These are phyloP conservation scores for Myopa testacea DNA, from an alignment of 2,888 invertebrate species.

Conservation along the genomic window DNA sequence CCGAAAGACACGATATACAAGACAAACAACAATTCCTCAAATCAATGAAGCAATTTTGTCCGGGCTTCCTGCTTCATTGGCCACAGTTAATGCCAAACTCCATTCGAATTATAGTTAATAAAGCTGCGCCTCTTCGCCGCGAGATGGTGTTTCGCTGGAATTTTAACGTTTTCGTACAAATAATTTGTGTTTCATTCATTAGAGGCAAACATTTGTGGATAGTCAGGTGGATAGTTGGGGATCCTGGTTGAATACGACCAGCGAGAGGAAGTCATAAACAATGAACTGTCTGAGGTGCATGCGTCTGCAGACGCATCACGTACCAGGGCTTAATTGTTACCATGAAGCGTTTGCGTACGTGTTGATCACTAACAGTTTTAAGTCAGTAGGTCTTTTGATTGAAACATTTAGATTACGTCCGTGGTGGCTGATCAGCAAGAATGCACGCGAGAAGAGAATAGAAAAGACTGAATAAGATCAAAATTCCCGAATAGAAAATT, in stretches of 20 bases:
- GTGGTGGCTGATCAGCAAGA: too few species aligned
- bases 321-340: slow-evolving; percentile 32
- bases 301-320: slow-evolving; percentile 29
- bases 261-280: slow-evolving; percentile 33
- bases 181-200: background rate
- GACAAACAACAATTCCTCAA: background rate
- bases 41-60: too few species aligned
- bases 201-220: background rate
- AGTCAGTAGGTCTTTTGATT: background rate
- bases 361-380: slow-evolving; percentile 16
- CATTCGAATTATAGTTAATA: slow-evolving; percentile 2
- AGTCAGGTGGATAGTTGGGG: background rate
- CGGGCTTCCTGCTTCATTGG: too few species aligned
- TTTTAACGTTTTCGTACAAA: background rate
- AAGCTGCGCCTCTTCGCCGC: background rate
- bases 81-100: background rate
- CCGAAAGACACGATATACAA: background rate
- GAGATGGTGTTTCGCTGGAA: background rate
- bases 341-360: slow-evolving; percentile 26
- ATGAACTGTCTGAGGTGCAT: slow-evolving; percentile 23
- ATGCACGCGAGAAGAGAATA: too few species aligned
- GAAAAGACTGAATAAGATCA: too few species aligned
- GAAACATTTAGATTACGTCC: slow-evolving; percentile 27
- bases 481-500: too few species aligned
- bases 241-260: background rate